Percentiles rank a stretch among this genome's conserved stretches.
Evolutionary conservation across 2,888 invertebrate species (phyloP).

Genomic region (Linnaemya vulpina): DNA sequence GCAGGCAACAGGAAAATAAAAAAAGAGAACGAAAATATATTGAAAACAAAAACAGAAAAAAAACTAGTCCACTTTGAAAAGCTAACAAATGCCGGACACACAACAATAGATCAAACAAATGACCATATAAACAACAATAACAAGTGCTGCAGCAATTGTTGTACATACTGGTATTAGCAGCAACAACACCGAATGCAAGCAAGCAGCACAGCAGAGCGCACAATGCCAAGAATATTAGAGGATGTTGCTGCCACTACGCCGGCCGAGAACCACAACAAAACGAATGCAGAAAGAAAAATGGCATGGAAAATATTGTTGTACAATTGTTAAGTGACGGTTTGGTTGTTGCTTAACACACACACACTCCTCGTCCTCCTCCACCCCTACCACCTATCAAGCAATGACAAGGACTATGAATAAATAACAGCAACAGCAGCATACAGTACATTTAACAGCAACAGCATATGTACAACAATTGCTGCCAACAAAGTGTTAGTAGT

Average conservation of each 20-base stretch:
- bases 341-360: not conserved
- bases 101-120: conserved; percentile 68
- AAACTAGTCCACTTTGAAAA: conserved; percentile 25
- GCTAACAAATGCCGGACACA: conserved; percentile 59
- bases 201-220: conserved; percentile 28
- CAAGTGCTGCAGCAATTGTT: conserved; percentile 41
- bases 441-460: conserved; percentile 42
- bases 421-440: conserved; percentile 8
- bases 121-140: conserved; percentile 64
- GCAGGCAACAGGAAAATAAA: conserved; percentile 7
- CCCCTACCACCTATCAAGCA: not conserved
- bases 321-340: conserved; percentile 55
- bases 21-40: not conserved
- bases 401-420: conserved; percentile 19
- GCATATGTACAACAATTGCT: conserved; percentile 51
- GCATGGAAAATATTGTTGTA: conserved; percentile 16
- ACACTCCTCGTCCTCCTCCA: too few relatives aligned
- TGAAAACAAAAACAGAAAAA: not conserved
- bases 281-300: not conserved
- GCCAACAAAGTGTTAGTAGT: conserved; percentile 34
- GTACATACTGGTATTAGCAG: not conserved
- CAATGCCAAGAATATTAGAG: conserved; percentile 56
- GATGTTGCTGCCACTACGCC: conserved; percentile 20
- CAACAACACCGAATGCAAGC: conserved; percentile 35
- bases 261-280: not conserved